Conservation (phyloP, 1,140 invertebrate genomes). For the Drosophila quadrilineata region DNA sequence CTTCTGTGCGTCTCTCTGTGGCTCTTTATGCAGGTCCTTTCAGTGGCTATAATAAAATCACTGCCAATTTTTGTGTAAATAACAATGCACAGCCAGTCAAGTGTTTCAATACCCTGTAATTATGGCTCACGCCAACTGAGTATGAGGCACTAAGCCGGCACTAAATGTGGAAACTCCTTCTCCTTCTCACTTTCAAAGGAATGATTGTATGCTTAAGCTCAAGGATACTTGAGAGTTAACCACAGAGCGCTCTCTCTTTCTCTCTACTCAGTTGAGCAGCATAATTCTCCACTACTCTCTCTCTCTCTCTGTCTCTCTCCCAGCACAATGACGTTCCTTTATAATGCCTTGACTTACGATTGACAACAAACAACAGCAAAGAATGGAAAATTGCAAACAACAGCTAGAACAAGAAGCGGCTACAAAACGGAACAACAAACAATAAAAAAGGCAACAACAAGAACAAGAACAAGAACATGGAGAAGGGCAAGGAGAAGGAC, state of each 20-base stretch:
- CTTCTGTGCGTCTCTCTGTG: not conserved
- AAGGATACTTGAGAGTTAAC: not conserved
- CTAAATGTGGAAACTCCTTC: not conserved
- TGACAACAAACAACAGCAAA: constrained; percentile 63
- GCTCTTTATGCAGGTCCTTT: not conserved
- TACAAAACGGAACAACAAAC: constrained; percentile 6
- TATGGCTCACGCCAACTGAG: not conserved
- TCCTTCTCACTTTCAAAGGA: no score
- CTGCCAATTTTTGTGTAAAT: constrained; percentile 60
- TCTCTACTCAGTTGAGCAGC: not conserved
- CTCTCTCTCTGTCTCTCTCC: not conserved
- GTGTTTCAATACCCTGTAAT: constrained; percentile 21
- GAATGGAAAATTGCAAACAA: no score
- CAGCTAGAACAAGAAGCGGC: constrained; percentile 23
- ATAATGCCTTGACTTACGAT: constrained; percentile 74
- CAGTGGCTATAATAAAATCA: constrained; percentile 47
- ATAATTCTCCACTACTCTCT: not conserved
- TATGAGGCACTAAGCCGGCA: no score
- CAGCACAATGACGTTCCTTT: no score
- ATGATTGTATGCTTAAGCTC: no score
- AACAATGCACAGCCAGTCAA: constrained; percentile 58
- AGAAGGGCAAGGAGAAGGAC: not conserved
- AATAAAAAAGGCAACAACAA: constrained; percentile 10
- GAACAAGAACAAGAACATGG: constrained; percentile 5
- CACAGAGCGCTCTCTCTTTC: not conserved